These are phyloP conservation scores for Pelusios castaneus DNA, from an alignment of 2,113 vertebrate genomes.

Conservation along the genomic window DNA sequence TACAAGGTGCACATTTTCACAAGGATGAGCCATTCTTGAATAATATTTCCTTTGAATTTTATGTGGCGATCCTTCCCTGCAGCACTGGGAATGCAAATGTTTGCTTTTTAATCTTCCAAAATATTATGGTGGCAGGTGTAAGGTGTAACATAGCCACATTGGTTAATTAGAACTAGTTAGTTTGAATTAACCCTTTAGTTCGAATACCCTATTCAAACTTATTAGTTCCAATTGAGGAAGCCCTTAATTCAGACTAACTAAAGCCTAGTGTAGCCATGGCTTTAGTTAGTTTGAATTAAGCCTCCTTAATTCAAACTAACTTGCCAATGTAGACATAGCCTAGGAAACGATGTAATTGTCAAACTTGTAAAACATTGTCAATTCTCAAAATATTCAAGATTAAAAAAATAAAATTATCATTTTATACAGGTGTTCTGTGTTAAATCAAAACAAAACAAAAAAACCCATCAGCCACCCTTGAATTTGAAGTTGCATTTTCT, in stretches of 20 bases:
- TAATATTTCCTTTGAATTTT: background rate
- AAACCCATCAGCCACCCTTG: too few relatives aligned
- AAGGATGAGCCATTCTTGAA: background rate
- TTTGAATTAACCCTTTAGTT: too few relatives aligned
- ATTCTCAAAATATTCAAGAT: background rate
- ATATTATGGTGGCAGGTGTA: background rate
- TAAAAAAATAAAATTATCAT: background rate
- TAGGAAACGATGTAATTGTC: background rate
- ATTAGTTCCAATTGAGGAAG: too few relatives aligned
- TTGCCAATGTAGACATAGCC: too few relatives aligned
- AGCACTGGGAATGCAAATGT: background rate
- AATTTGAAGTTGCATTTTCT: background rate
- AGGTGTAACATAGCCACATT: too few relatives aligned
- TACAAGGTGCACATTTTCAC: background rate
- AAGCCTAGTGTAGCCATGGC: too few relatives aligned
- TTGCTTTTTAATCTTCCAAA: background rate
- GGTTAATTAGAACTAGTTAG: too few relatives aligned
- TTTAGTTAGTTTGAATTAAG: too few relatives aligned
- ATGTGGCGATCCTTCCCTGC: background rate
- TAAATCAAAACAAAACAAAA: too few relatives aligned
- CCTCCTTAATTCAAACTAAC: too few relatives aligned
- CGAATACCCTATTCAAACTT: too few relatives aligned
- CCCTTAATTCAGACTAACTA: too few relatives aligned
- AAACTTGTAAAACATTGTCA: background rate
- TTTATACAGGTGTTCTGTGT: background rate